phyloP scores from a whole-genome alignment of 2,113 vertebrate genomes.

The Buteo buteo region DNA sequence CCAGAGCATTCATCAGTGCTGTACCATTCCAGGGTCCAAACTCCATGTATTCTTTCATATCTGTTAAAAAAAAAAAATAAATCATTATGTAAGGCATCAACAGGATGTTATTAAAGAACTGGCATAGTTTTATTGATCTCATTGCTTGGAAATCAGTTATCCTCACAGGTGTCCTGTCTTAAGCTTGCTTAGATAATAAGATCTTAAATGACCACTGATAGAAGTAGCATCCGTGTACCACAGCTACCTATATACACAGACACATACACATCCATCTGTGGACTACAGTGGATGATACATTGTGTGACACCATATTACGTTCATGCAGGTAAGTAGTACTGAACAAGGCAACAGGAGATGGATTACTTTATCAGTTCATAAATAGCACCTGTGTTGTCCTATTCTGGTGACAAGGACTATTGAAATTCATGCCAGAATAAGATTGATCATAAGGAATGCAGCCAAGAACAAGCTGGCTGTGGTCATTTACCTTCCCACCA shows the following conservation, averaged over 20 bases:
- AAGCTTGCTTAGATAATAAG: not conserved
- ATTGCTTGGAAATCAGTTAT: not conserved
- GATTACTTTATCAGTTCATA: not conserved
- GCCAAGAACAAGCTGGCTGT: not conserved
- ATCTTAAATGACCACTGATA: not conserved
- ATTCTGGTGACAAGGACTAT: not conserved
- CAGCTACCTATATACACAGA: not conserved
- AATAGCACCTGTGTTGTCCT: not conserved
- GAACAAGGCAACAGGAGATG: not conserved
- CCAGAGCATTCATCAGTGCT: not conserved
- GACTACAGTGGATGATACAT: not conserved
- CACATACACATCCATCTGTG: not conserved
- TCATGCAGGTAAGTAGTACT: not conserved
- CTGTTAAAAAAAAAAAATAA: not conserved
- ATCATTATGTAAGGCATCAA: not conserved
- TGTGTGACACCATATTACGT: rapidly evolving
- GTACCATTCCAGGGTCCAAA: not conserved
- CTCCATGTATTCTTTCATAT: not conserved
- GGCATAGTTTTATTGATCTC: not conserved
- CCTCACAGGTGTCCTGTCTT: not conserved
- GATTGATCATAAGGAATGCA: not conserved
- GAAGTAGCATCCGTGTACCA: not conserved
- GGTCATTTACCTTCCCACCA: not conserved
- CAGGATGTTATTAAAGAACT: not conserved
- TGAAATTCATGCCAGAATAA: not conserved